phyloP scores from a whole-genome alignment of 1,140 invertebrate species.

The Aphelenchoides besseyi region DNA sequence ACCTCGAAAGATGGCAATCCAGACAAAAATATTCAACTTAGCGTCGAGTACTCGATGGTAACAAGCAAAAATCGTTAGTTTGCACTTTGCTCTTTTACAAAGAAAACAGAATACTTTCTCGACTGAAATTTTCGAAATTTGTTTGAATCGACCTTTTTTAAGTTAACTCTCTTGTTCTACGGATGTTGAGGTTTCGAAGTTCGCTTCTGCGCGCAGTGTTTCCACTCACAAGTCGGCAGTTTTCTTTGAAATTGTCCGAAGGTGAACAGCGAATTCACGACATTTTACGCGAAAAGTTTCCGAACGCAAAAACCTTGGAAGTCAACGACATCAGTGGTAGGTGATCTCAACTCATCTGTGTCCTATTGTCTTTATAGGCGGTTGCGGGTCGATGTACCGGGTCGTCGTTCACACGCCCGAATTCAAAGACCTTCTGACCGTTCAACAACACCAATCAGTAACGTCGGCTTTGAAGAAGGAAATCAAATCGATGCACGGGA shows the following conservation, averaged over 20 bases:
- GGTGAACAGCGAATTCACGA: slow-evolving; percentile 12
- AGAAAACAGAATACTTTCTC: too few relatives aligned
- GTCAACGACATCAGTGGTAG: slow-evolving; percentile 4
- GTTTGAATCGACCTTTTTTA: neutral
- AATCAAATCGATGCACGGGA: slow-evolving; percentile 43
- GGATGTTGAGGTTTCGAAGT: neutral
- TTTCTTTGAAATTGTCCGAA: neutral
- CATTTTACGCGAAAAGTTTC: slow-evolving; percentile 18
- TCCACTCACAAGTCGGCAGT: neutral
- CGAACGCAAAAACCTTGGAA: neutral
- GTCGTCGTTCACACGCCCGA: slow-evolving; percentile 39
- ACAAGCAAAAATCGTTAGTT: neutral
- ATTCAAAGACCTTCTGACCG: slow-evolving; percentile 32
- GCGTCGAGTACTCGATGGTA: too few relatives aligned
- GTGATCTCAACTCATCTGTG: slow-evolving; percentile 13
- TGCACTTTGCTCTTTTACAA: neutral
- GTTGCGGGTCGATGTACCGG: slow-evolving; percentile 47
- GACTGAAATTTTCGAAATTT: neutral
- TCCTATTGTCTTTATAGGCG: slow-evolving; percentile 35
- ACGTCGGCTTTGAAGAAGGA: slow-evolving; percentile 35
- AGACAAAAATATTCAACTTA: too few relatives aligned
- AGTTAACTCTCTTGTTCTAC: neutral
- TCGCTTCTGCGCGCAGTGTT: neutral
- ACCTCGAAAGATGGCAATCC: too few relatives aligned
- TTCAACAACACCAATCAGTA: slow-evolving; percentile 43